Evolutionary conservation across 2,113 vertebrate species (phyloP).

Genomic region (Osmerus mordax): DNA sequence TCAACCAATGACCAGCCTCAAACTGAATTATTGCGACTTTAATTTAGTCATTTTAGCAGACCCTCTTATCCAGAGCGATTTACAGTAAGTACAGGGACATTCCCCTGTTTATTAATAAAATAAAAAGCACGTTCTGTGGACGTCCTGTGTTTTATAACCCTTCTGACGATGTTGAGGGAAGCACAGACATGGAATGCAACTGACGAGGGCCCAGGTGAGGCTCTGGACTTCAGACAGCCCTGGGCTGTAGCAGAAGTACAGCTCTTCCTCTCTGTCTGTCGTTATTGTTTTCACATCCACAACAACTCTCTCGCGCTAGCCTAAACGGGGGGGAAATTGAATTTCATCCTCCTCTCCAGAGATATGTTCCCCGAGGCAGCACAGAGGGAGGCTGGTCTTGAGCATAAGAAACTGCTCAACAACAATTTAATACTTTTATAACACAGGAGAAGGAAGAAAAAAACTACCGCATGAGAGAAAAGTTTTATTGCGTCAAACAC

Average conservation of each 20-base stretch:
- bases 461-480: neutral
- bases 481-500: neutral
- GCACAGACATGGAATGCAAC: too few relatives aligned
- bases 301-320: neutral
- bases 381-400: neutral
- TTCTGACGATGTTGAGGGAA: too few relatives aligned
- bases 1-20: too few relatives aligned
- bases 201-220: too few relatives aligned
- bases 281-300: neutral
- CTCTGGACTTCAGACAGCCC: too few relatives aligned
- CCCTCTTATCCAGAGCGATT: too few relatives aligned
- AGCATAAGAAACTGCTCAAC: neutral
- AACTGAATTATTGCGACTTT: too few relatives aligned
- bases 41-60: too few relatives aligned
- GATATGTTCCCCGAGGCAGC: neutral
- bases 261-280: neutral
- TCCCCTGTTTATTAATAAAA: too few relatives aligned
- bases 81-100: too few relatives aligned
- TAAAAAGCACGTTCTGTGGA: too few relatives aligned
- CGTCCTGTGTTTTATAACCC: too few relatives aligned
- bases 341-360: constrained; percentile 1
- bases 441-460: neutral
- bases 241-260: neutral
- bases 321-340: constrained; percentile 4
- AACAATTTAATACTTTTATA: neutral